Conservation (phyloP, 1,140 invertebrate genomes). For the Colletes gigas region DNA sequence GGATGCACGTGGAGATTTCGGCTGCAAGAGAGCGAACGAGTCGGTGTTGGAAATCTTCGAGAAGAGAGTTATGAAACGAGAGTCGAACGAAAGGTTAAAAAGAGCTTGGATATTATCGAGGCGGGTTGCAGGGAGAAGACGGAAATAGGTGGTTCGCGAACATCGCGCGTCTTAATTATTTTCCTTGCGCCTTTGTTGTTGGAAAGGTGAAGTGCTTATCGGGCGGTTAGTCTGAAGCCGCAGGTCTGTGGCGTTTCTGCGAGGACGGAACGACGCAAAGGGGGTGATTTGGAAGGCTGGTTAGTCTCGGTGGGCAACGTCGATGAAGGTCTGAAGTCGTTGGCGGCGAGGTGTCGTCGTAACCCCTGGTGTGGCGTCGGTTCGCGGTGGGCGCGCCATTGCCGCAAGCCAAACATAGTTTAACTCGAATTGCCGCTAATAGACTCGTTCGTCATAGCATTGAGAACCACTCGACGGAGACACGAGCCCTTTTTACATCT, state of each 20-base stretch:
- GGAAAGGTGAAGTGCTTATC: slow-evolving; percentile 54
- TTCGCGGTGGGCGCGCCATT: slow-evolving; percentile 48
- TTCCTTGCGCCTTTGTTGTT: slow-evolving; percentile 30
- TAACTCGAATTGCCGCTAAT: slow-evolving; percentile 65
- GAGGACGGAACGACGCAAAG: slow-evolving; percentile 15
- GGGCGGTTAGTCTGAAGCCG: slow-evolving; percentile 63
- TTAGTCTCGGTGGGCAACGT: slow-evolving; percentile 15
- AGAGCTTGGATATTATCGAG: background rate
- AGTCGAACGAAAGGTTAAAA: no score
- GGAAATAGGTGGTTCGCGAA: background rate
- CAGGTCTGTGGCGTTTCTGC: slow-evolving; percentile 62
- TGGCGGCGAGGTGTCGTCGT: background rate
- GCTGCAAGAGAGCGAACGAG: no score
- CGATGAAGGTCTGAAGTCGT: slow-evolving; percentile 7
- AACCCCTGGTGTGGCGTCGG: background rate
- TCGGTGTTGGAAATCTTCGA: no score
- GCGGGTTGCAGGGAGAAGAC: background rate
- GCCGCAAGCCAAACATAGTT: slow-evolving; percentile 68
- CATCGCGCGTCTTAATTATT: slow-evolving; percentile 54
- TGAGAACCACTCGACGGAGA: background rate
- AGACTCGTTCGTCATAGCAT: slow-evolving; percentile 59
- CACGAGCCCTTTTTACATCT: slow-evolving; percentile 24
- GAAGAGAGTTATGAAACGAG: no score
- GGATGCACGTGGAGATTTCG: no score
- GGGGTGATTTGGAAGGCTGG: slow-evolving; percentile 8